phyloP scores from a whole-genome alignment of 2,113 vertebrate genomes.

The Silurus asotus region DNA sequence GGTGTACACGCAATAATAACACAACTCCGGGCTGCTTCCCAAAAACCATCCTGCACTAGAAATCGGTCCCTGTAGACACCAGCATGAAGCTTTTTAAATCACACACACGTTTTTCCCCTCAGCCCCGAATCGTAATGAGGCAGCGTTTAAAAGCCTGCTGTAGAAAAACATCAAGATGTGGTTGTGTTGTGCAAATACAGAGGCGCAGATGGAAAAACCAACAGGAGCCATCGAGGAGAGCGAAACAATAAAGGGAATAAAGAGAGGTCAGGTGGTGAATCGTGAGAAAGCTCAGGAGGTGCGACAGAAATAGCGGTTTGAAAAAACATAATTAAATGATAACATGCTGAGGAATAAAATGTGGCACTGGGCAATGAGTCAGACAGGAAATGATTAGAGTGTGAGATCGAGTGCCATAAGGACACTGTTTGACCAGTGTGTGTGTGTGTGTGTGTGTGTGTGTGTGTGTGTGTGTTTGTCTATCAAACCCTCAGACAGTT shows the following conservation, averaged over 20 bases:
- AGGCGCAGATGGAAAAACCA: constrained; percentile 30
- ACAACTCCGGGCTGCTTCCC: background rate
- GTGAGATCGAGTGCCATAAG: constrained; percentile 34
- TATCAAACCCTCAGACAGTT: constrained; percentile 55
- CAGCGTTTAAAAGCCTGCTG: background rate
- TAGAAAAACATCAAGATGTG: constrained; percentile 7
- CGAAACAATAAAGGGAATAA: background rate
- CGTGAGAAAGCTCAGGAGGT: constrained; percentile 2
- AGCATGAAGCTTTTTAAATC: background rate
- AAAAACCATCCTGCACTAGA: background rate
- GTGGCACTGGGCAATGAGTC: constrained; percentile 40
- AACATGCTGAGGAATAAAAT: constrained; percentile 22
- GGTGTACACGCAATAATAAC: background rate
- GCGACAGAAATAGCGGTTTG: constrained; percentile 20
- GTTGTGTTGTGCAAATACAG: constrained; percentile 23
- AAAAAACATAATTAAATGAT: constrained; percentile 41
- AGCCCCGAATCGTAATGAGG: constrained; percentile 9
- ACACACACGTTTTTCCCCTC: background rate
- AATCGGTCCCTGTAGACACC: background rate
- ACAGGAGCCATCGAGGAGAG: background rate
- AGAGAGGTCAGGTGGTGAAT: background rate
- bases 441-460: constrained; percentile 31
- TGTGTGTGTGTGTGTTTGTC: constrained; percentile 8
- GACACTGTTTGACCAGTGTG: constrained; percentile 33
- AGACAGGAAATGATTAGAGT: constrained; percentile 58